Evolutionary conservation across 2,888 invertebrate species (phyloP), one percentile per base, ranked within the genome.

Genomic region (Sphinx pinastri): DNA sequence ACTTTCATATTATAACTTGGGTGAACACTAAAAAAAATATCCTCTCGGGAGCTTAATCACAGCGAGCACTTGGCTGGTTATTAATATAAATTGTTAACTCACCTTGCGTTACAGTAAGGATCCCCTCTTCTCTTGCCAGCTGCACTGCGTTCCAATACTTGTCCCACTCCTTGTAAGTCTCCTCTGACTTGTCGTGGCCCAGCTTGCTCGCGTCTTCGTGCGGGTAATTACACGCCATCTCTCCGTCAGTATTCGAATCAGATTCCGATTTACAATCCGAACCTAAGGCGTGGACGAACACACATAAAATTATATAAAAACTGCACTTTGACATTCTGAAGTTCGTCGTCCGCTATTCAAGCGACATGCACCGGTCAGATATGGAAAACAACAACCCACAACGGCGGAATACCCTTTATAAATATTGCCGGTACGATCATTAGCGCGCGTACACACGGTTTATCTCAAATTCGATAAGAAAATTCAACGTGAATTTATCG

Each of bases 171-270:
- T 84, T 84, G 76, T 85, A 91, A 0, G 81, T 81, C 71, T 91
- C 91, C 69, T 93, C 91, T 0, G 93, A 90, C 74, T 89, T 91
- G 67, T 92, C 92, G 7, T 76, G 81, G 8, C 75, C 93, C 1
- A 94, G 80, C 57, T 86, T 76, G 0, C 81, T 74, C 0, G 89
- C 88, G 74, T 91, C 88, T 51, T 90, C 90, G 77, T 90, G 88
- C 0, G 88, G 87, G 73, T 81, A 88, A 63, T 71, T 81, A 2
- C 79, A 67, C 3, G 84, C 72, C 88, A 88, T 88, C 70, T 90
- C 90, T 12, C 82, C 79, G 76, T 90, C 89, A 0, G 89, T 86
- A 67, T 84, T 87, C 0, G 89, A 87, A 70, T 87, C 89, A 0
- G 90, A 88, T 68, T 91, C 90, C 0, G 90, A 91, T 63, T 89